These are phyloP conservation scores for Syngnathoides biaculeatus DNA, from an alignment of 2,113 vertebrate genomes.

Conservation along the genomic window DNA sequence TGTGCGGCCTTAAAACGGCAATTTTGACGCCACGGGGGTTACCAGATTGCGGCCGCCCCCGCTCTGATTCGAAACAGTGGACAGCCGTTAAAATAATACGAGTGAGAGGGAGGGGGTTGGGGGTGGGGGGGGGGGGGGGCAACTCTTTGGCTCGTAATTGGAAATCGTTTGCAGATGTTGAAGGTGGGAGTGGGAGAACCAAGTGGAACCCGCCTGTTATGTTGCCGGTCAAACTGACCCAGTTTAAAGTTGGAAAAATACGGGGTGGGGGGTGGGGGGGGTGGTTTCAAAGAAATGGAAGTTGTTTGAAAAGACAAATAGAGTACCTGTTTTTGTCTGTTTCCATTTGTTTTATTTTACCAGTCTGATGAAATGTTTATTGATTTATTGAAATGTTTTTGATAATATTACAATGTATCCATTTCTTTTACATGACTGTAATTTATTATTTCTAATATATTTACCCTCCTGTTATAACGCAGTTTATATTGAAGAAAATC, in stretches of 20 bases:
- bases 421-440: too few relatives aligned
- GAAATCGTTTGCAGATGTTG: slow-evolving; percentile 68
- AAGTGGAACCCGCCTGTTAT: background rate
- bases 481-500: too few relatives aligned
- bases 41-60: slow-evolving; percentile 36
- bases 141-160: slow-evolving; percentile 50
- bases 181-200: slow-evolving; percentile 36
- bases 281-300: background rate
- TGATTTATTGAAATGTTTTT: too few relatives aligned
- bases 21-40: slow-evolving; percentile 5
- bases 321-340: too few relatives aligned
- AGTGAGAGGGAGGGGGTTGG: slow-evolving; percentile 57
- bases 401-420: too few relatives aligned
- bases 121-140: slow-evolving; percentile 53
- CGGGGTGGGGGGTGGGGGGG: too few relatives aligned
- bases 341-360: too few relatives aligned
- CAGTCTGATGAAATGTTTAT: too few relatives aligned
- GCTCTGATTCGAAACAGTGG: slow-evolving; percentile 60
- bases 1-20: slow-evolving; percentile 27
- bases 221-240: background rate
- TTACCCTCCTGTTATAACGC: too few relatives aligned
- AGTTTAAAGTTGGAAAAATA: background rate
- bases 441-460: too few relatives aligned
- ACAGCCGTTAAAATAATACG: slow-evolving; percentile 65
- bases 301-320: background rate